Evolutionary conservation across 2,797 vertebrate genomes (phyloP), one percentile per base, ranked within the genome.

Genomic region (Acomys russatus): DNA sequence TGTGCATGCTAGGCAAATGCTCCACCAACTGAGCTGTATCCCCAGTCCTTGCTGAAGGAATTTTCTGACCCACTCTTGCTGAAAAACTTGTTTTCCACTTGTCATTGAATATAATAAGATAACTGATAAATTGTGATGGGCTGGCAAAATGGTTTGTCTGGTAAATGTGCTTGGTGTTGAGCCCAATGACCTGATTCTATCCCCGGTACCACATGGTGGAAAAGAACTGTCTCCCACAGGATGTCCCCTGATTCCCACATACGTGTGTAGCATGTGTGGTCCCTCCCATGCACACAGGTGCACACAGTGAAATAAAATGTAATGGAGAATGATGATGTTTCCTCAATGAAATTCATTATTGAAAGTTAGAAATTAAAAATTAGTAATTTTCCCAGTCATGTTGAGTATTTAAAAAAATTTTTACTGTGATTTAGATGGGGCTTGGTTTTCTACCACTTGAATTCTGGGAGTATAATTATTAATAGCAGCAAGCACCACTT

Each of bases 31-130:
- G 33, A 54, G 11, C 30, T 35, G 17, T 22, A 51, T 71, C 23
- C 33, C 33, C 14, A 71, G 49, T 56, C n/a, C 85, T 18, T 71
- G 66, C 23, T n/a, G 30, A 54, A 68, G 38, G 68, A 25, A 20
- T 35, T n/a, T n/a, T 30, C 38, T 54, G 6, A 88, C 28, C 9
- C 1, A 35, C 0, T 64, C 1, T 96, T 94, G 17, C 30, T 77
- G 84, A 96, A 79, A 95, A 71, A 66, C 92, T 96, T 94, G 82
- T 94, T 97, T 92, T 71, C 18, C 6, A 51, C 30, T 91, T 94
- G 63, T 76, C 79, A 84, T 51, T 91, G 90, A n/a, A 68, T 30
- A 64, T 59, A 59, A 17, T 88, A 59, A 94, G 51, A 64, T 76
- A 38, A 84, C 71, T 87, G 35, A 59, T 93, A 35, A 90, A 92